phyloP scores from a whole-genome alignment of 2,113 vertebrate genomes.

The Crotalus tigris region DNA sequence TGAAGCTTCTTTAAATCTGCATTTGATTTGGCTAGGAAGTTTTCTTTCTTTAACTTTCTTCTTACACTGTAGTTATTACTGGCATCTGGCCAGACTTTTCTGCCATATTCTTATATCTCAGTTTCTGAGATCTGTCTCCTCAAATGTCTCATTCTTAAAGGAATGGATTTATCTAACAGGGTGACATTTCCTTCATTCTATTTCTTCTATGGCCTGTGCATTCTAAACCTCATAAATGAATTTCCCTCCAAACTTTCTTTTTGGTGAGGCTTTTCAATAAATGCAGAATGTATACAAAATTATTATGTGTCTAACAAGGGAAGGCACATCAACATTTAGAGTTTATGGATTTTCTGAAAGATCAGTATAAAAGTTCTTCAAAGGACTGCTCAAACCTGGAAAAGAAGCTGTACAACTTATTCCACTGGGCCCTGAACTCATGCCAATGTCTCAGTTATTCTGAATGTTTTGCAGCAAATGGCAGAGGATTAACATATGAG shows the following conservation, averaged over 20 bases:
- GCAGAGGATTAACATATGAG: neutral
- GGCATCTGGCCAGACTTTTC: conserved; percentile 30
- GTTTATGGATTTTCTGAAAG: conserved; percentile 24
- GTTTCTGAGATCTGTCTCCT: conserved; percentile 50
- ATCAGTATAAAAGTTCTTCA: neutral
- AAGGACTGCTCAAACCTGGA: conserved; percentile 14
- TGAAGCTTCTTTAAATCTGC: neutral
- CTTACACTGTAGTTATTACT: conserved; percentile 20
- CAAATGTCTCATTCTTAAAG: conserved; percentile 40
- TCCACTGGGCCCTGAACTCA: conserved; percentile 2
- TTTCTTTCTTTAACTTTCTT: conserved; percentile 27
- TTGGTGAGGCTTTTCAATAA: conserved; percentile 29
- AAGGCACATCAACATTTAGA: neutral
- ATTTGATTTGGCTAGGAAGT: conserved; percentile 34
- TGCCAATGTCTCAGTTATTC: neutral
- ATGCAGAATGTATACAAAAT: conserved; percentile 36
- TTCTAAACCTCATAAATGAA: conserved; percentile 50
- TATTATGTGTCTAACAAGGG: conserved; percentile 30
- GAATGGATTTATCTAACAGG: conserved; percentile 44
- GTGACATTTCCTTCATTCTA: conserved; percentile 57
- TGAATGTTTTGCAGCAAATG: neutral
- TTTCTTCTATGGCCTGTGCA: conserved; percentile 48
- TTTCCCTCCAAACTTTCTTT: conserved; percentile 56
- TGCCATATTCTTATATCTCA: neutral
- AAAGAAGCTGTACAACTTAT: conserved; percentile 11